Conservation (phyloP, 2,113 vertebrate genomes). For the Rhinolophus ferrumequinum region DNA sequence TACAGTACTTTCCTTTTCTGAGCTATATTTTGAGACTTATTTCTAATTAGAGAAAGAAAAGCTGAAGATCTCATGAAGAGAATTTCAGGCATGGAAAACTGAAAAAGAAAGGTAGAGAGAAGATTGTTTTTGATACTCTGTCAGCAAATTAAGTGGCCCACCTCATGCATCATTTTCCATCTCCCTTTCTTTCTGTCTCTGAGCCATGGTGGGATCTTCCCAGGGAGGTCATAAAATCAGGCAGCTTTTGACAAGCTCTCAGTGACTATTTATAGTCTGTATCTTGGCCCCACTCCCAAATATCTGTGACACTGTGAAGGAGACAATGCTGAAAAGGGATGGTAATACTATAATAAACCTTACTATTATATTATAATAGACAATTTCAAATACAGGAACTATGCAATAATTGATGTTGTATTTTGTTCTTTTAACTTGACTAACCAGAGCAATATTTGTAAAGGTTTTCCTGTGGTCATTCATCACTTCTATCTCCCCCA, state of each 20-base stretch:
- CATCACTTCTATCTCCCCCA: not conserved
- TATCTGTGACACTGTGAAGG: not conserved
- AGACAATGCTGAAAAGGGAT: not conserved
- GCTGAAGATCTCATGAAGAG: not conserved
- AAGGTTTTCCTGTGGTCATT: not conserved
- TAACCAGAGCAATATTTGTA: not conserved
- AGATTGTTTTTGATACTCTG: not conserved
- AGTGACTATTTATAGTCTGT: not conserved
- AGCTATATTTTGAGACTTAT: not conserved
- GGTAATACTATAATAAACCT: not conserved
- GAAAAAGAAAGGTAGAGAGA: not conserved
- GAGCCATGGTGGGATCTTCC: not conserved
- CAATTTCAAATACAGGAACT: not conserved
- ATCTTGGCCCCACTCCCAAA: not conserved
- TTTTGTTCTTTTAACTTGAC: not conserved
- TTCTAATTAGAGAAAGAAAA: not conserved
- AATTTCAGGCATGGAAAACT: not conserved
- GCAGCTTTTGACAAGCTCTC: not conserved
- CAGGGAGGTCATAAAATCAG: not conserved
- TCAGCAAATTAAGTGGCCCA: not conserved
- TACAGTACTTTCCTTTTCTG: not conserved
- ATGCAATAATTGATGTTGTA: not conserved
- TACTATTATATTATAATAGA: not conserved
- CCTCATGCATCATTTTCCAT: not conserved
- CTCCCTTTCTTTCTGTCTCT: not conserved